phyloP scores from a whole-genome alignment of 2,888 invertebrate species.

The Phaedon cochleariae region DNA sequence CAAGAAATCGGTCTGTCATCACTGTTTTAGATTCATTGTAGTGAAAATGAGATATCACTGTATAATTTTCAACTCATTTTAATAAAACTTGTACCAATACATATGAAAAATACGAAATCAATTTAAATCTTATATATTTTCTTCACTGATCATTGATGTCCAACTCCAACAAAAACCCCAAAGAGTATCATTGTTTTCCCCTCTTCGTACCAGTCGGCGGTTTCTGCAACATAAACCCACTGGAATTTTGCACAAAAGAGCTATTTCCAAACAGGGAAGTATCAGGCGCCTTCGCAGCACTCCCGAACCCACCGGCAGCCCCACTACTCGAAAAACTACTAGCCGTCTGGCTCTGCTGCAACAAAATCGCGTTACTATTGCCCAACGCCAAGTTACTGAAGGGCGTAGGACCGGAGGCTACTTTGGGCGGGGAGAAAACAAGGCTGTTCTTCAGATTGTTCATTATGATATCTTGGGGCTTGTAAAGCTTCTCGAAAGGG shows the following conservation, averaged over 20 bases:
- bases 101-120: too few species aligned
- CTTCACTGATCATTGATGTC: too few species aligned
- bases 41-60: too few species aligned
- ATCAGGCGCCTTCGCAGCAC: conserved; percentile 46
- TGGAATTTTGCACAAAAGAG: conserved; percentile 32
- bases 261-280: conserved; percentile 52
- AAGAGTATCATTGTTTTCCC: conserved; percentile 66
- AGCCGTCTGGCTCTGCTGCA: conserved; percentile 26
- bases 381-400: conserved; percentile 60
- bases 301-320: conserved; percentile 30
- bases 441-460: conserved; percentile 50
- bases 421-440: conserved; percentile 59
- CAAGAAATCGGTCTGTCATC: too few species aligned
- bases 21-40: too few species aligned
- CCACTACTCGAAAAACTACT: conserved; percentile 26
- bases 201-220: conserved; percentile 74
- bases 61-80: too few species aligned
- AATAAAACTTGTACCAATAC: too few species aligned
- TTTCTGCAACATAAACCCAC: conserved; percentile 73
- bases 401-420: conserved; percentile 71
- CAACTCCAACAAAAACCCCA: too few species aligned
- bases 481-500: conserved; percentile 70
- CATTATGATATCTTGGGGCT: conserved; percentile 18
- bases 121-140: too few species aligned
- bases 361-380: conserved; percentile 54